These are phyloP conservation scores for Microcebus lehilahytsara DNA, from an alignment of 2,113 vertebrate species.

Conservation along the genomic window DNA sequence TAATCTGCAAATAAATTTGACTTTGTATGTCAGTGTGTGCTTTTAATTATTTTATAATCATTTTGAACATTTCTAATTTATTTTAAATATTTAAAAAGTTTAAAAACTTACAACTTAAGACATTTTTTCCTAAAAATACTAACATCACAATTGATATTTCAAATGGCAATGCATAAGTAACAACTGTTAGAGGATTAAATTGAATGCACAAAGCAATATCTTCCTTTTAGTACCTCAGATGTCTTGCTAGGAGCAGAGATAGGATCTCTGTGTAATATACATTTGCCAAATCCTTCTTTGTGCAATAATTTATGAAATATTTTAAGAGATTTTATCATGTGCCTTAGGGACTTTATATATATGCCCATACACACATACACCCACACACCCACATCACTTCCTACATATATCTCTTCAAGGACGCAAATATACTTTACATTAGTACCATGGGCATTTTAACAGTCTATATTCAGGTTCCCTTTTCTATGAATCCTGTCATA, in stretches of 20 bases:
- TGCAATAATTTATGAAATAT: neutral
- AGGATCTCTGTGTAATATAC: neutral
- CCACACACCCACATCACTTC: neutral
- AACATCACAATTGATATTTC: neutral
- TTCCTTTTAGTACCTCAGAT: neutral
- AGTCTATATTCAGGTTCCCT: neutral
- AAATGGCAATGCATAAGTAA: neutral
- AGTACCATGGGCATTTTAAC: neutral
- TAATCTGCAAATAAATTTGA: neutral
- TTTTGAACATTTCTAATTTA: neutral
- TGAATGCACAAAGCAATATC: neutral
- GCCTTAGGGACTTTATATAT: neutral
- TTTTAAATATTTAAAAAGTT: neutral
- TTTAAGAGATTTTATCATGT: neutral
- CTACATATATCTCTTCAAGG: neutral
- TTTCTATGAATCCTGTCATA: slow-evolving; percentile 55
- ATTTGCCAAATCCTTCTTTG: neutral
- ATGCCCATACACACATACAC: neutral
- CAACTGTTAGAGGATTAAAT: neutral
- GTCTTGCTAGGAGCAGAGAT: neutral
- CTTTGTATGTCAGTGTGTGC: neutral
- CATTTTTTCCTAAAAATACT: neutral
- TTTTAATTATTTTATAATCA: neutral
- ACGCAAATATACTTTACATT: neutral
- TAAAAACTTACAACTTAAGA: neutral